These are phyloP conservation scores for Papio anubis DNA, from an alignment of 2,113 vertebrate species.

Conservation along the genomic window DNA sequence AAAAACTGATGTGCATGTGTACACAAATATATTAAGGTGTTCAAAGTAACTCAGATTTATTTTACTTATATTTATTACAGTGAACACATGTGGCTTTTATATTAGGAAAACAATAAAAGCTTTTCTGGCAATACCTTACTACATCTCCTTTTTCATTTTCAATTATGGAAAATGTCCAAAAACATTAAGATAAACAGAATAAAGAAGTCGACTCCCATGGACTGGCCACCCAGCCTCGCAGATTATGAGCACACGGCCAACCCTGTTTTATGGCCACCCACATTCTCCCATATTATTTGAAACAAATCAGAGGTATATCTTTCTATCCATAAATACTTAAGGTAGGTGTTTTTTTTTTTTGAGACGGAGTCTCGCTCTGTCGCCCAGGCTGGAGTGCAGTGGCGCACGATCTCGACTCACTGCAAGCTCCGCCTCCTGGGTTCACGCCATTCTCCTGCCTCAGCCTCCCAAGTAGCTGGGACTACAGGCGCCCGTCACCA, in stretches of 20 bases:
- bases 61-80: neutral
- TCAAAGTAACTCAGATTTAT: conserved; percentile 4
- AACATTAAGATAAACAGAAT: neutral
- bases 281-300: neutral
- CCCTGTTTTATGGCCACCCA: neutral
- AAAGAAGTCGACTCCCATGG: neutral
- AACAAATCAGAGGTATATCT: neutral
- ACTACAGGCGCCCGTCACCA: no score
- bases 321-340: neutral
- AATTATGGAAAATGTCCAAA: neutral
- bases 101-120: neutral
- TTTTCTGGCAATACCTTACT: neutral
- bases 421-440: no score
- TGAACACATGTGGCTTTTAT: neutral
- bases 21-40: neutral
- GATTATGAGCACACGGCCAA: neutral
- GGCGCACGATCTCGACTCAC: no score
- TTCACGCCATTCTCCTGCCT: no score
- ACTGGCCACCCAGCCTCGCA: neutral
- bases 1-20: neutral
- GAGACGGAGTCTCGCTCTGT: no score
- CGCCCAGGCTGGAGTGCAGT: no score
- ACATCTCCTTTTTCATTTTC: neutral
- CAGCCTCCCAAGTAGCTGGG: no score
- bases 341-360: no score